Evolutionary conservation across 2,888 invertebrate species (phyloP).

Genomic region (Galerucella calmariensis): DNA sequence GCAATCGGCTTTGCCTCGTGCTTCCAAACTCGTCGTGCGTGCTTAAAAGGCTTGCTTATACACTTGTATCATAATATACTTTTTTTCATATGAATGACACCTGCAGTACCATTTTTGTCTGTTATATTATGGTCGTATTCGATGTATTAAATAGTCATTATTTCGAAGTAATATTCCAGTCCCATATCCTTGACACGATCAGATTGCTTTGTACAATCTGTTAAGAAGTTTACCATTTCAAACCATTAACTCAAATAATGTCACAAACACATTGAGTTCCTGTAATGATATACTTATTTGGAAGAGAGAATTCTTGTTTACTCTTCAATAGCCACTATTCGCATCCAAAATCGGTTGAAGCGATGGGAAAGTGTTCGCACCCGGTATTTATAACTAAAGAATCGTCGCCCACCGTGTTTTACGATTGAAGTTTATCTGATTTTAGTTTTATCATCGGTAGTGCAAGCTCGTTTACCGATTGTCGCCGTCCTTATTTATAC

Average conservation of each 20-base stretch:
- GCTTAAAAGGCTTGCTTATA: too few relatives aligned
- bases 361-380: constrained; percentile 48
- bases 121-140: neutral
- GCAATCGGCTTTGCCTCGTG: too few relatives aligned
- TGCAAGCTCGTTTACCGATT: constrained; percentile 39
- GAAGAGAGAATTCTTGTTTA: constrained; percentile 47
- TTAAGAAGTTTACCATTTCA: constrained; percentile 16
- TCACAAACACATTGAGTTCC: constrained; percentile 31
- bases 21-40: too few relatives aligned
- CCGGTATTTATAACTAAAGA: constrained; percentile 47
- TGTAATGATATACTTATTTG: constrained; percentile 47
- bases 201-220: constrained; percentile 3
- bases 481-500: constrained; percentile 37
- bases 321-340: constrained; percentile 30
- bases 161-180: neutral
- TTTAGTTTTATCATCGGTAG: constrained; percentile 46
- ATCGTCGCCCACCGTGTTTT: constrained; percentile 49
- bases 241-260: constrained; percentile 30
- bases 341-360: constrained; percentile 45
- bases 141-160: neutral
- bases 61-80: too few relatives aligned
- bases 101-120: too few relatives aligned
- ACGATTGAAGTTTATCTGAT: constrained; percentile 49
- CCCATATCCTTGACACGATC: neutral
- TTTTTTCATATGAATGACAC: too few relatives aligned